phyloP scores from a whole-genome alignment of 2,113 vertebrate species.

The Tyrannus savana region DNA sequence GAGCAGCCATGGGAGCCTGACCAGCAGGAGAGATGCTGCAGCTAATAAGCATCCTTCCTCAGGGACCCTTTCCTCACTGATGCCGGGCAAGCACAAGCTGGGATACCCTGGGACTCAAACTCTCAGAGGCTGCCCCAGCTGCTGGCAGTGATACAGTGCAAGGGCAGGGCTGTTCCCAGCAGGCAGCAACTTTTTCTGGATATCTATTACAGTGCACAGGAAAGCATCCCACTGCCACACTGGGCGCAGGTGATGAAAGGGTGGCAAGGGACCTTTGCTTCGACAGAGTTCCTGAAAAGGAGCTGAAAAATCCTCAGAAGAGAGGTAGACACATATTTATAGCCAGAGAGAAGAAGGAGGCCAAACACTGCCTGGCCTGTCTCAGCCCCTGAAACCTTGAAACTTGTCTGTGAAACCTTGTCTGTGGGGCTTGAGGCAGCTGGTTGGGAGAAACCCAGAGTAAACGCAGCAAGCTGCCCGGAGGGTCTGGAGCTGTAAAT shows the following conservation, averaged over 20 bases:
- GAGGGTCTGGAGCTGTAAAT: conserved; percentile 36
- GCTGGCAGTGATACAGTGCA: not conserved
- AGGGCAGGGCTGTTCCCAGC: not conserved
- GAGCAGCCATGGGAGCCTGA: not conserved
- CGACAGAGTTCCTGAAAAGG: not conserved
- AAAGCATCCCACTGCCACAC: not conserved
- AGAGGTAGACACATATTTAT: not conserved
- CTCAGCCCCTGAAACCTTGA: not conserved
- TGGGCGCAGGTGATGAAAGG: not conserved
- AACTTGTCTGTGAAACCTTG: not conserved
- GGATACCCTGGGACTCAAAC: not conserved
- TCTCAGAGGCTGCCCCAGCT: not conserved
- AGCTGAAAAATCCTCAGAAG: not conserved
- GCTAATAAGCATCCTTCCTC: not conserved
- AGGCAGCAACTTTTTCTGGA: not conserved
- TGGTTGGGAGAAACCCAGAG: not conserved
- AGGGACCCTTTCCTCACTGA: not conserved
- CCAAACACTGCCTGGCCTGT: rapidly evolving
- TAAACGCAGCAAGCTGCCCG: not conserved
- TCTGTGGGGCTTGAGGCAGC: not conserved
- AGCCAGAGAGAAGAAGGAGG: not conserved
- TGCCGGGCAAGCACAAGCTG: not conserved
- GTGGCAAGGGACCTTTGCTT: not conserved
- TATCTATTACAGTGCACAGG: not conserved
- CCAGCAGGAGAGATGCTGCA: not conserved